Percentiles rank a stretch among this genome's conserved stretches.
These are phyloP conservation scores for Spheniscus humboldti DNA, from an alignment of 2,797 vertebrate species.

Conservation along the genomic window DNA sequence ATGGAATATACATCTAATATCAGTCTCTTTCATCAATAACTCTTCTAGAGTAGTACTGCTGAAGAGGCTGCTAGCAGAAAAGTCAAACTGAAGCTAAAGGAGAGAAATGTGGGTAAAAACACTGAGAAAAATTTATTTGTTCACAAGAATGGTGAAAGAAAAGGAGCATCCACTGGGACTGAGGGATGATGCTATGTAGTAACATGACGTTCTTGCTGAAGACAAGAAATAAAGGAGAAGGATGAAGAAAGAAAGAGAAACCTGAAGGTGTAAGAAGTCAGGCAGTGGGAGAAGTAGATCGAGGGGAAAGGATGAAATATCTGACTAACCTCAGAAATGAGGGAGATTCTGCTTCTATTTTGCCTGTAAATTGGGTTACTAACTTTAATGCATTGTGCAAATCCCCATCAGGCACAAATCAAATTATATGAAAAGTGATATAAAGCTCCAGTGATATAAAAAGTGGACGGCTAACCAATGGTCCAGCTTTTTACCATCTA, in stretches of 20 bases:
- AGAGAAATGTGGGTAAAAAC: neutral
- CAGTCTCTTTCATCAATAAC: neutral
- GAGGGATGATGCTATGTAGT: neutral
- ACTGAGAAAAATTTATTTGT: neutral
- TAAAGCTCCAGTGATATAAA: neutral
- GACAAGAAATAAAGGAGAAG: neutral
- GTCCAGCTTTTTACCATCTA: neutral
- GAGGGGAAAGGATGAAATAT: neutral
- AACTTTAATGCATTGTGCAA: neutral
- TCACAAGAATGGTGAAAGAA: neutral
- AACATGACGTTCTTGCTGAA: neutral
- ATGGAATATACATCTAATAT: neutral
- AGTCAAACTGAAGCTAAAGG: neutral
- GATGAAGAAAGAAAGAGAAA: neutral
- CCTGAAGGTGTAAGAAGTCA: neutral
- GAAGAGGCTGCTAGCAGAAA: neutral
- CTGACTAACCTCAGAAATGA: neutral
- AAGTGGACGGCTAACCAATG: neutral
- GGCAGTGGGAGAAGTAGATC: neutral
- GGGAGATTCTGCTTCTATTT: neutral
- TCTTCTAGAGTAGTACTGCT: neutral
- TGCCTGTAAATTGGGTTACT: neutral
- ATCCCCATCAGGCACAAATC: neutral
- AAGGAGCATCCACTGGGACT: neutral
- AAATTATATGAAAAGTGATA: neutral